Base-by-base conservation (phyloP, 64 coral and sea anemone species). In the Actinia tenebrosa region DNA sequence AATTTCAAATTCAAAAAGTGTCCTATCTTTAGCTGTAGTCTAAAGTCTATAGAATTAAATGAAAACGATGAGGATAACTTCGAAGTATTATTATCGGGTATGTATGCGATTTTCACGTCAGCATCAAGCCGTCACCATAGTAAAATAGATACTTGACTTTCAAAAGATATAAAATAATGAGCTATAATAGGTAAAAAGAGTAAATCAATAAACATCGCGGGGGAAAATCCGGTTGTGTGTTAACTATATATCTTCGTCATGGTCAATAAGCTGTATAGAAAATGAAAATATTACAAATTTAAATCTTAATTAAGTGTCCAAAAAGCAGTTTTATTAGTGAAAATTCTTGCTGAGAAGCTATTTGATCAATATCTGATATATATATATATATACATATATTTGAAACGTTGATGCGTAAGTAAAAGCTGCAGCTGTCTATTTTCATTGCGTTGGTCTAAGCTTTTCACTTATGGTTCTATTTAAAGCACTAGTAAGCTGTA, bases 1-100 rank as follows among this genome's bases (percentile, higher is more conserved):
- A 42, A 85, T 55, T 59, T 14, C 55, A 27, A 60, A 43, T 42
- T 85, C 83, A 20, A 85, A 60, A 46, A 85, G 53, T 61, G 83
- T 64, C 42, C 9, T 85, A 59, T 85, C 79, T 81, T 81, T 81
- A 20, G 79, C 79, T 75, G 69, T 75, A 42, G 69, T 42, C 25
- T 75, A 42, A 75, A 75, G 30, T 37, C 30, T 37, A 37, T 75
- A 30, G n/a, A 75, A 75, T 30, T 75, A 26, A 75, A 75, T 42
- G 13, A 42, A 75, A 75, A 75, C 1, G 23, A 2, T 42, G 25
- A 27, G 26, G 26, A 14, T 37, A 37, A 42, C 10, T 75, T 10
- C 22, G 3, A 9, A 2, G 25, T 14, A 42, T n/a, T 75, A 30
- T 75, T 75, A 75, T 26, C 25, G 23, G 69, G 69, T 75, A 75